Conservation (phyloP, 2,888 invertebrate genomes). For the Alsophila aescularia region DNA sequence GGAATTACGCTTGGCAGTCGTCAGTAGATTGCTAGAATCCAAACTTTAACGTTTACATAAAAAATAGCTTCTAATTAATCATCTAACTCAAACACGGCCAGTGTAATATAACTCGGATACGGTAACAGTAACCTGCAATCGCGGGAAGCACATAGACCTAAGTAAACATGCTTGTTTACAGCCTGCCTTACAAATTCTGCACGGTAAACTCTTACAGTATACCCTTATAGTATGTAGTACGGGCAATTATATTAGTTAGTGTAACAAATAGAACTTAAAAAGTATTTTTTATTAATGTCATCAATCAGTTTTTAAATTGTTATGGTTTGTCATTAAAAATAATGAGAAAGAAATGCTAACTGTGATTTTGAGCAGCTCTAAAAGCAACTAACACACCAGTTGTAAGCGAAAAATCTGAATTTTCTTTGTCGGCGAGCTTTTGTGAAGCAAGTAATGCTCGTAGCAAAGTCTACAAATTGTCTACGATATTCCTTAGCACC, state of each 20-base stretch:
- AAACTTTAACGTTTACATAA: neutral
- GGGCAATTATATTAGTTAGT: neutral
- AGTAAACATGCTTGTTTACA: constrained; percentile 44
- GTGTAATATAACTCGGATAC: constrained; percentile 1
- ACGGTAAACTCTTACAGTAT: neutral
- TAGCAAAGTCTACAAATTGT: constrained; percentile 53
- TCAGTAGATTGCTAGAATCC: no score
- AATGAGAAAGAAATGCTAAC: no score
- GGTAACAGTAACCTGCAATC: constrained; percentile 32
- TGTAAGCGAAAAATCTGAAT: neutral
- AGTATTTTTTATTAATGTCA: no score
- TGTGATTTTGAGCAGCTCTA: no score
- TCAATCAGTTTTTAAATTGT: no score
- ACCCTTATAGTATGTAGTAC: neutral
- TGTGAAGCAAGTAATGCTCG: constrained; percentile 37
- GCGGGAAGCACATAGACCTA: constrained; percentile 28
- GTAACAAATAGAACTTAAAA: neutral
- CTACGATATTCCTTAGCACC: constrained; percentile 49
- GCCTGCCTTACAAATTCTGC: constrained; percentile 34
- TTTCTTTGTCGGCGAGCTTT: constrained; percentile 39
- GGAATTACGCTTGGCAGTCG: no score
- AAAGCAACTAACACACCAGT: neutral
- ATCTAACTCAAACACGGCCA: constrained; percentile 22
- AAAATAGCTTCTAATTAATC: constrained; percentile 32
- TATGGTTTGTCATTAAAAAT: no score